Evolutionary conservation across 2,797 vertebrate species (phyloP).

Genomic region (Sarcoramphus papa): DNA sequence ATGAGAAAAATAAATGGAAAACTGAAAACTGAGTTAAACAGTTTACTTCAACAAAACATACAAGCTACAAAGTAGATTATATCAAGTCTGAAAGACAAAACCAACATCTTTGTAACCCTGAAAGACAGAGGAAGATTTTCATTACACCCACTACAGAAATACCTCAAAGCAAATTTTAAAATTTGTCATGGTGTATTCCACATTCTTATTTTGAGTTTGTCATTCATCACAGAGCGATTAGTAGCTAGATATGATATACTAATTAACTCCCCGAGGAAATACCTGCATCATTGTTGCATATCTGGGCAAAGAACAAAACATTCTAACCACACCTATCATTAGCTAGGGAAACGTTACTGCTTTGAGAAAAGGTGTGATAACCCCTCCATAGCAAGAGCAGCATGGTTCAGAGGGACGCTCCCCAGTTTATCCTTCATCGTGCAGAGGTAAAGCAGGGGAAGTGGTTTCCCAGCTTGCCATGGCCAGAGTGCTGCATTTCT

Average conservation of each 20-base stretch:
- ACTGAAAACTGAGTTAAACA: background rate
- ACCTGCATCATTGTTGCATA: constrained; percentile 16
- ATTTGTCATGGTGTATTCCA: constrained; percentile 43
- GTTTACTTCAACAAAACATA: background rate
- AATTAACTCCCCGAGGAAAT: constrained; percentile 55
- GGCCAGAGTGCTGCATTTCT: background rate
- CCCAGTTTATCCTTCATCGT: background rate
- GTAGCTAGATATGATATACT: constrained; percentile 47
- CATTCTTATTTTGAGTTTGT: constrained; percentile 48
- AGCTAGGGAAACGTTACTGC: background rate
- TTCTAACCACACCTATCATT: constrained; percentile 46
- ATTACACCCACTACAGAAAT: constrained; percentile 29
- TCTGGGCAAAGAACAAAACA: constrained; percentile 52
- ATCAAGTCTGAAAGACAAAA: background rate
- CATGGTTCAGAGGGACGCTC: background rate
- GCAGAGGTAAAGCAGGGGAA: background rate
- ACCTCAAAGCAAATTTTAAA: constrained; percentile 41
- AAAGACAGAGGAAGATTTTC: constrained; percentile 34
- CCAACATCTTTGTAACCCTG: background rate
- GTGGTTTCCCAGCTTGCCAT: background rate
- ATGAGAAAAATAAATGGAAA: background rate
- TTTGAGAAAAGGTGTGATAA: background rate
- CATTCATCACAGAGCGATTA: constrained; percentile 46
- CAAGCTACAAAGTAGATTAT: constrained; percentile 1
- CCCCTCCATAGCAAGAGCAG: background rate